These are phyloP conservation scores for Pygmarrhopalites habei DNA, from an alignment of 1,140 invertebrate genomes.

Conservation along the genomic window DNA sequence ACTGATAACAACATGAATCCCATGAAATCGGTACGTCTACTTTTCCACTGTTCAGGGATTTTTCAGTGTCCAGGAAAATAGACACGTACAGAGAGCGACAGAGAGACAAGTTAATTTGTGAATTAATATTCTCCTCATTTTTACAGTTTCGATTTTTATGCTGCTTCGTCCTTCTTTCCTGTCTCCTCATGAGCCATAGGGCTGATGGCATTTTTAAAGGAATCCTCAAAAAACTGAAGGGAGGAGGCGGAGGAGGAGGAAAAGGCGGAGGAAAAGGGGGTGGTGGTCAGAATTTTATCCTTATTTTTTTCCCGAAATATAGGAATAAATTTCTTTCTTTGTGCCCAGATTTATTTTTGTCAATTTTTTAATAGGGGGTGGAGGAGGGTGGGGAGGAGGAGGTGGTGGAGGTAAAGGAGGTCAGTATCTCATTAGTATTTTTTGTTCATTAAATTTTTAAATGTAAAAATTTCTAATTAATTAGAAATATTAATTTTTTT, in stretches of 20 bases:
- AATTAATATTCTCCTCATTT: not conserved
- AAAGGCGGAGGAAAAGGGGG: not conserved
- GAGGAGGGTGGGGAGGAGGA: not conserved
- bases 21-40: not conserved
- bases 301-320: too few species aligned
- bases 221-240: not conserved
- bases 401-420: not conserved
- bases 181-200: not conserved
- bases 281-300: not conserved
- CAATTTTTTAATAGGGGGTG: not conserved
- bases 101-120: not conserved
- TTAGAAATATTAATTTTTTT: too few species aligned
- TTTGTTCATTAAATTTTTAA: too few species aligned
- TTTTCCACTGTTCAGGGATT: not conserved
- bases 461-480: too few species aligned
- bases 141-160: not conserved
- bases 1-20: not conserved
- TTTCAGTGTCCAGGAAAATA: not conserved
- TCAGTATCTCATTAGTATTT: not conserved
- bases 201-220: slow-evolving; percentile 2
- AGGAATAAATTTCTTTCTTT: not conserved
- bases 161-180: not conserved
- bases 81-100: not conserved
- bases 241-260: not conserved
- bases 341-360: too few species aligned